These are phyloP conservation scores for Pantala flavescens DNA, from an alignment of 1,140 invertebrate genomes.

Conservation along the genomic window DNA sequence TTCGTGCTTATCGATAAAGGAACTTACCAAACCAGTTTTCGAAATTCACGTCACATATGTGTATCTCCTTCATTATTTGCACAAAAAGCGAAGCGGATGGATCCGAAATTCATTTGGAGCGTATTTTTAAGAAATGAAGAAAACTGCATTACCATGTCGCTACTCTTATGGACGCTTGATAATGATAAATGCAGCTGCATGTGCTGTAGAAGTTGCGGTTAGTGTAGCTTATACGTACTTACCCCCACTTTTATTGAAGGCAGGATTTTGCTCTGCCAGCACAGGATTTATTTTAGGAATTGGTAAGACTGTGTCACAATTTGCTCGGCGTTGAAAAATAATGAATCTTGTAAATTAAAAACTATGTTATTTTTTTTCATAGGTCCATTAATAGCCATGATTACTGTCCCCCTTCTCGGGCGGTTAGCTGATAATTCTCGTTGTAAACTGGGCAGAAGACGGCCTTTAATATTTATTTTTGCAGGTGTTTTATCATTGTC, in stretches of 20 bases:
- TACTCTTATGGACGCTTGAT: too few species aligned
- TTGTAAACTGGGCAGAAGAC: slow-evolving; percentile 33
- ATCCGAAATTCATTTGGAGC: too few species aligned
- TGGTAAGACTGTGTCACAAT: slow-evolving; percentile 19
- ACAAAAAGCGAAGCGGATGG: too few species aligned
- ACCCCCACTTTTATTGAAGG: slow-evolving; percentile 41
- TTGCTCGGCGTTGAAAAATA: too few species aligned
- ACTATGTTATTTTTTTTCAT: not conserved
- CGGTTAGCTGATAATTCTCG: slow-evolving; percentile 36
- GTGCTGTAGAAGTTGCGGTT: slow-evolving; percentile 39
- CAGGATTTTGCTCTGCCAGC: slow-evolving; percentile 36
- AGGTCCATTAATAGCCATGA: slow-evolving; percentile 36
- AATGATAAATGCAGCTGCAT: slow-evolving; percentile 37
- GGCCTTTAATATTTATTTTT: slow-evolving; percentile 39
- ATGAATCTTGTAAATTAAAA: not conserved
- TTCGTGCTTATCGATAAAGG: too few species aligned
- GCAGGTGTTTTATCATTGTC: slow-evolving; percentile 33
- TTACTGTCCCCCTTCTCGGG: slow-evolving; percentile 38
- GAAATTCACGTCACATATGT: too few species aligned
- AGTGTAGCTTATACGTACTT: slow-evolving; percentile 41
- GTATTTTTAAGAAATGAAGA: too few species aligned
- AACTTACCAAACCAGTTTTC: too few species aligned
- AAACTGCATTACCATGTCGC: too few species aligned
- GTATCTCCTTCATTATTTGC: too few species aligned
- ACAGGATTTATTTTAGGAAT: slow-evolving; percentile 31